Conservation (phyloP, 2,113 vertebrate species). For the Megaleporinus macrocephalus region DNA sequence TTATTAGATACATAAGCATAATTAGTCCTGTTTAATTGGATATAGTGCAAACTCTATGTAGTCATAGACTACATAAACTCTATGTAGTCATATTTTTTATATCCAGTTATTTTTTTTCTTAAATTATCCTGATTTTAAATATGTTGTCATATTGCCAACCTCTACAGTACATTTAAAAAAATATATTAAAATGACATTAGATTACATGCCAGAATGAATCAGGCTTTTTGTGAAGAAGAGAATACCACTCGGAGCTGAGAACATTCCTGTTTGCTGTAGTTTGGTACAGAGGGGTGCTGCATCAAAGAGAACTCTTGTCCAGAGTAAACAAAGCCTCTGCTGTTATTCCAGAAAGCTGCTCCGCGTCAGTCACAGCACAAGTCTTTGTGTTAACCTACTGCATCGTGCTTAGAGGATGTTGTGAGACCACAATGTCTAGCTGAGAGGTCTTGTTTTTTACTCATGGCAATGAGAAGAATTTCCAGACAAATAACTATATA, state of each 20-base stretch:
- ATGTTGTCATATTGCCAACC: too few relatives aligned
- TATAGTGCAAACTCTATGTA: too few relatives aligned
- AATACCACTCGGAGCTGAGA: too few relatives aligned
- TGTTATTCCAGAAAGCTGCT: conserved; percentile 56
- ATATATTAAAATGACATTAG: background rate
- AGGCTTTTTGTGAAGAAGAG: background rate
- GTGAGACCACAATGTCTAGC: background rate
- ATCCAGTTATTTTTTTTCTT: too few relatives aligned
- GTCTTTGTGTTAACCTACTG: conserved; percentile 47
- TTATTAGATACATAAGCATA: too few relatives aligned
- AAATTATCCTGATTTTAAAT: too few relatives aligned
- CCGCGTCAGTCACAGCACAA: conserved; percentile 41
- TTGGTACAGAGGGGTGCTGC: conserved; percentile 49
- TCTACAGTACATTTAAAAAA: too few relatives aligned
- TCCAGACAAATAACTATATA: background rate
- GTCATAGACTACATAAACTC: too few relatives aligned
- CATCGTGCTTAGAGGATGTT: background rate
- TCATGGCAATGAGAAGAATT: background rate
- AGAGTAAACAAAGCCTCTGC: conserved; percentile 59
- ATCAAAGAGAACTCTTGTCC: conserved; percentile 68
- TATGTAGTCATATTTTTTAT: too few relatives aligned
- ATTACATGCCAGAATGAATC: background rate
- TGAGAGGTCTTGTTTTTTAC: background rate
- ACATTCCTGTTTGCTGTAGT: conserved; percentile 44
- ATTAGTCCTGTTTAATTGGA: too few relatives aligned